Evolutionary conservation across 2,797 vertebrate species (phyloP).

Genomic region (Hippoglossus hippoglossus): DNA sequence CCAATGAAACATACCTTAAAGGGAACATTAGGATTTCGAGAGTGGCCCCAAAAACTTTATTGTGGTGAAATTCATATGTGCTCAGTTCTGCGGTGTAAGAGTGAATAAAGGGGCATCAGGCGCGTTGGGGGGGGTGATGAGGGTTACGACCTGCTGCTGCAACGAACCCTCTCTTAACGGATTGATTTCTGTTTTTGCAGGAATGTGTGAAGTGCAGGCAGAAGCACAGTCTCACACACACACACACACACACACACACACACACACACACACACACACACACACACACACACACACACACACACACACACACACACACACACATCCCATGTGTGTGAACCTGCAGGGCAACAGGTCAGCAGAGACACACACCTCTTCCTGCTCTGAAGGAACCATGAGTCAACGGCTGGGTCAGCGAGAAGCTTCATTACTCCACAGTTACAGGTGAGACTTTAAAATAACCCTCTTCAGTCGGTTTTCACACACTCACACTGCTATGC

Average conservation of each 20-base stretch:
- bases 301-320: neutral
- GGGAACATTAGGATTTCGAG: no score
- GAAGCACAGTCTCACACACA: slow-evolving; percentile 27
- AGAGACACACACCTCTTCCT: slow-evolving; percentile 15
- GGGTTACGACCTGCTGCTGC: slow-evolving; percentile 5
- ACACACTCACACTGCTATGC: neutral
- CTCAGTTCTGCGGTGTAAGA: neutral
- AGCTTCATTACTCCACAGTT: slow-evolving; percentile 23
- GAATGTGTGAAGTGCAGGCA: slow-evolving; percentile 30
- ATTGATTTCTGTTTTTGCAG: slow-evolving; percentile 63
- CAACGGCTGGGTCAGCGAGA: slow-evolving; percentile 28
- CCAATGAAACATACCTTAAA: no score
- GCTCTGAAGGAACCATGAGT: slow-evolving; percentile 28
- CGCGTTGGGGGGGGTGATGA: neutral
- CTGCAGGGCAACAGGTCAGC: slow-evolving; percentile 42
- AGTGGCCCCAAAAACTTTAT: no score
- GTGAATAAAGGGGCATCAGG: slow-evolving; percentile 1
- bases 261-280: no score
- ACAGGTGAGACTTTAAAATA: slow-evolving; percentile 61
- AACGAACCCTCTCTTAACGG: slow-evolving; percentile 39
- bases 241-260: neutral
- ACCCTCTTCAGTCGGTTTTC: neutral
- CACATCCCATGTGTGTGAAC: slow-evolving; percentile 16
- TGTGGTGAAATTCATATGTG: neutral
- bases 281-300: no score